phyloP scores from a whole-genome alignment of 2,113 vertebrate species.

The Lichenostomus cassidix region DNA sequence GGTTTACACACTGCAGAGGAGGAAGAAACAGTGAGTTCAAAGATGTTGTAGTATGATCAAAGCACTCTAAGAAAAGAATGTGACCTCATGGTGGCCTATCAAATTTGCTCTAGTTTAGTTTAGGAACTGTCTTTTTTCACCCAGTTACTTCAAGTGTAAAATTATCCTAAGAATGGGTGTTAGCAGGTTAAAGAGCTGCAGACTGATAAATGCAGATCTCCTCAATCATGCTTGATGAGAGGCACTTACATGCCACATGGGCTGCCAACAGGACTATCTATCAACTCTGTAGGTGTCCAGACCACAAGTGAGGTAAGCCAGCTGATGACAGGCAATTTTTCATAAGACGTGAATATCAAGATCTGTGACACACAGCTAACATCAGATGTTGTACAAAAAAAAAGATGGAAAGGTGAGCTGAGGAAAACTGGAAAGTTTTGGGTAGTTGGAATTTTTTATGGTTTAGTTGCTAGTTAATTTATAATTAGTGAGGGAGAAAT shows the following conservation, averaged over 20 bases:
- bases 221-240: background rate
- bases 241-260: background rate
- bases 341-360: conserved; percentile 10
- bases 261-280: background rate
- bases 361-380: background rate
- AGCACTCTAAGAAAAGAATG: background rate
- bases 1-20: background rate
- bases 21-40: background rate
- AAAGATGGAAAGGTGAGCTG: background rate
- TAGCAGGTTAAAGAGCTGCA: conserved; percentile 46
- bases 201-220: conserved; percentile 22
- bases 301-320: background rate
- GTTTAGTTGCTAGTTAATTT: background rate
- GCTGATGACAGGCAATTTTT: conserved; percentile 5
- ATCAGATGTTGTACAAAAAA: background rate
- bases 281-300: conserved; percentile 22
- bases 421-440: background rate
- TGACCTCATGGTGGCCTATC: background rate
- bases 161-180: background rate
- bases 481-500: background rate
- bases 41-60: background rate
- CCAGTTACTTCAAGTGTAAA: background rate
- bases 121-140: background rate
- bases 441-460: background rate
- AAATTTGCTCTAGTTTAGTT: background rate